phyloP scores from a whole-genome alignment of 2,113 vertebrate genomes.

The Campylomormyrus tamandua region DNA sequence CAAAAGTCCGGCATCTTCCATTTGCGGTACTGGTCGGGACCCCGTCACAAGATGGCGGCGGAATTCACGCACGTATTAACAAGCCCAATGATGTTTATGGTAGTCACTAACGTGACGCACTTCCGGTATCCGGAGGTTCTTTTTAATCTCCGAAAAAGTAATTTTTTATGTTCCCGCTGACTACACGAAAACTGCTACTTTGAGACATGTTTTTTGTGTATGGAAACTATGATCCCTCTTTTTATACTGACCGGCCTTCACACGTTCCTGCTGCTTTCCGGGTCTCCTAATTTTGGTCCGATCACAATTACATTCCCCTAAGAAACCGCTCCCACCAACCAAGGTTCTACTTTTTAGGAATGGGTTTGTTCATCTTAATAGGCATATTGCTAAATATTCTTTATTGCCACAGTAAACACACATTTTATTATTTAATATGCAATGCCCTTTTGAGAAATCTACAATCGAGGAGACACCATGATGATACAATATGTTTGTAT shows the following conservation, averaged over 20 bases:
- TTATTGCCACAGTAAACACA: neutral
- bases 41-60: neutral
- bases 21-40: neutral
- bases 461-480: neutral
- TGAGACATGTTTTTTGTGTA: neutral
- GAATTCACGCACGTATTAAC: neutral
- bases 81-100: neutral
- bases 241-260: neutral
- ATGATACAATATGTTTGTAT: neutral
- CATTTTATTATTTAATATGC: neutral
- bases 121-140: neutral
- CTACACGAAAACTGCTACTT: neutral
- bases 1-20: neutral
- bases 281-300: neutral
- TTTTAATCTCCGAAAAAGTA: neutral
- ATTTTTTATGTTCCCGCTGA: neutral
- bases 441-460: neutral
- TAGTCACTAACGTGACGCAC: neutral
- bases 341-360: neutral
- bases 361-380: neutral
- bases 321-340: neutral
- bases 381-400: neutral
- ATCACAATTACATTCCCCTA: neutral
- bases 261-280: neutral
- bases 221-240: neutral